These are phyloP conservation scores for Dallia pectoralis DNA, from an alignment of 2,797 vertebrate genomes.

Conservation along the genomic window DNA sequence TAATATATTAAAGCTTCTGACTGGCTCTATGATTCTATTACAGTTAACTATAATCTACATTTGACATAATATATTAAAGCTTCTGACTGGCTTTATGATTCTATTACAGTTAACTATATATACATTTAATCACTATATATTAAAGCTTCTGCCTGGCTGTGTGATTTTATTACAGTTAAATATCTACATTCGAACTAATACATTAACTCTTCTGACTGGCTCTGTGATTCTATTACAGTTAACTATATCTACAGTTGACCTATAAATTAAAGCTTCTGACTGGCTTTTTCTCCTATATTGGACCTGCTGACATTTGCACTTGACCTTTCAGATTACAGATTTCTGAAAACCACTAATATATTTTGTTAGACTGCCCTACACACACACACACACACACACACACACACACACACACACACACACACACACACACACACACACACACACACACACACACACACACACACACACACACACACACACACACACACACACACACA, in stretches of 20 bases:
- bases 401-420: conserved; percentile 78
- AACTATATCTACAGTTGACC: conserved; percentile 80
- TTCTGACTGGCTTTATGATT: no score
- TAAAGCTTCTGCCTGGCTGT: no score
- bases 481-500: conserved; percentile 50
- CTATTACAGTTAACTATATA: no score
- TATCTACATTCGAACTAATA: no score
- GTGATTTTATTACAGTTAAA: no score
- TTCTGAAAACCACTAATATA: conserved; percentile 98
- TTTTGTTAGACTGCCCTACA: conserved; percentile 88
- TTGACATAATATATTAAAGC: no score
- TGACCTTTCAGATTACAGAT: conserved; percentile 95
- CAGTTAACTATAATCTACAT: no score
- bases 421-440: not conserved
- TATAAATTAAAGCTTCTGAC: conserved; percentile 92
- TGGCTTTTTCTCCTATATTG: no score
- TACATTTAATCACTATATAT: no score
- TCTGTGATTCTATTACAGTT: conserved; percentile 45
- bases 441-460: conserved; percentile 67
- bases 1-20: no score
- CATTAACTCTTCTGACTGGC: conserved; percentile 86
- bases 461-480: conserved; percentile 74
- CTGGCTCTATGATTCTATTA: no score
- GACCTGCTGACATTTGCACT: conserved; percentile 66
- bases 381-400: conserved; percentile 68